Evolutionary conservation across 2,797 vertebrate genomes (phyloP), one percentile per base, ranked within the genome.

Genomic region (Manis javanica): DNA sequence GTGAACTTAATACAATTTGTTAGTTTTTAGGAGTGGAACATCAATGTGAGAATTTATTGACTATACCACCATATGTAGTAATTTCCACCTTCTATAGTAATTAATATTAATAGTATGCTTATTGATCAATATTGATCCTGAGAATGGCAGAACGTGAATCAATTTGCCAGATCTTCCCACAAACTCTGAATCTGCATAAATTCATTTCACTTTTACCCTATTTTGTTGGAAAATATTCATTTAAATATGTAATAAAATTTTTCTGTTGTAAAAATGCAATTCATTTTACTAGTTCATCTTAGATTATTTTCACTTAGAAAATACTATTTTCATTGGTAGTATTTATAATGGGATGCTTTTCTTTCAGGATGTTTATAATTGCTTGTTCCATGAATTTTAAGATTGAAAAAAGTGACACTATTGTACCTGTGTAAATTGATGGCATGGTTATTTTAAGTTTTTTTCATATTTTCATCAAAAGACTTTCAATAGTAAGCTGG

Each of bases 391-490:
- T 42, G 29, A 63, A 93, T 88, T 87, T 85, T 51, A 46, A 88
- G 37, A 15, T 66, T 10, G 69, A 78, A 92, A 87, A 26, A 74
- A 79, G 51, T 18, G 57, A 75, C 3, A n/a, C 4, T 55, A 1
- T 74, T 69, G 26, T 89, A 19, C 7, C 7, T 39, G 7, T 64
- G 19, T 26, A 71, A 90, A 74, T 37, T 95, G 82, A 72, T 69
- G 69, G 26, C 11, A 34, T 39, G 61, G 77, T 90, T 49, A 63
- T 51, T 88, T 88, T 81, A 19, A 79, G 72, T 29, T 24, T 69
- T 95, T 74, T 83, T 87, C 11, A 10, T 78, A 49, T 91, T 69
- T 97, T 87, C 63, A 69, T 90, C 19, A 77, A 77, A 71, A 94
- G 39, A 64, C n/a, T 66, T 94, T 74, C 15, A 49, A 0, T 42